Evolutionary conservation across 2,113 vertebrate species (phyloP).

Genomic region (Acanthochromis polyacanthus): DNA sequence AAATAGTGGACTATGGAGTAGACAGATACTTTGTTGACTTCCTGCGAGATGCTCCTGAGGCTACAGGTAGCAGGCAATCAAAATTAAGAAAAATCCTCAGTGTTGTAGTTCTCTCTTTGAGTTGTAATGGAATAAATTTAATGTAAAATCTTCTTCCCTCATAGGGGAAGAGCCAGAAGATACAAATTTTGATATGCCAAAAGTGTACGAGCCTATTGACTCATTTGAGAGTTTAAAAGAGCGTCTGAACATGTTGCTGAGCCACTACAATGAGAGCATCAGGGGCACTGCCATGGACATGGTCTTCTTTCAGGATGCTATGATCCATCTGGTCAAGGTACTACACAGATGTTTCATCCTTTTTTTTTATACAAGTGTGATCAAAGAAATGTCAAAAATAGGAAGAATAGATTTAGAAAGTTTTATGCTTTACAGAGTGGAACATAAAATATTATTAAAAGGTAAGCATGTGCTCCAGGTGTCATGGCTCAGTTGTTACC

Average conservation of each 20-base stretch:
- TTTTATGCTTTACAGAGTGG: neutral
- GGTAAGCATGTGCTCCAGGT: neutral
- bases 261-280: conserved; percentile 90
- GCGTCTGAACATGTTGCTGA: conserved; percentile 90
- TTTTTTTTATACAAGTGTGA: neutral
- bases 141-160: conserved; percentile 4
- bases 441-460: too few relatives aligned
- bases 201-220: conserved; percentile 91
- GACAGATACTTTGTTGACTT: conserved; percentile 96
- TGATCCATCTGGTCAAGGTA: conserved; percentile 97
- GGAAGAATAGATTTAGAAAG: neutral
- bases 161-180: conserved; percentile 90
- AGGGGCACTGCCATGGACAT: conserved; percentile 92
- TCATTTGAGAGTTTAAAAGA: conserved; percentile 89
- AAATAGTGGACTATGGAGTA: conserved; percentile 75
- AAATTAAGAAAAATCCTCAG: neutral
- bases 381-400: too few relatives aligned
- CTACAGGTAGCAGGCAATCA: conserved; percentile 83
- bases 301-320: conserved; percentile 96
- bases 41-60: conserved; percentile 89
- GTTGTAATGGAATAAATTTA: neutral
- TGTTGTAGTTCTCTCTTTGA: neutral
- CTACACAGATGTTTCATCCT: neutral
- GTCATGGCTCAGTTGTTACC: too few relatives aligned
- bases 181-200: conserved; percentile 87